These are phyloP conservation scores for Proteles cristata DNA, from an alignment of 2,113 vertebrate species.

Conservation along the genomic window DNA sequence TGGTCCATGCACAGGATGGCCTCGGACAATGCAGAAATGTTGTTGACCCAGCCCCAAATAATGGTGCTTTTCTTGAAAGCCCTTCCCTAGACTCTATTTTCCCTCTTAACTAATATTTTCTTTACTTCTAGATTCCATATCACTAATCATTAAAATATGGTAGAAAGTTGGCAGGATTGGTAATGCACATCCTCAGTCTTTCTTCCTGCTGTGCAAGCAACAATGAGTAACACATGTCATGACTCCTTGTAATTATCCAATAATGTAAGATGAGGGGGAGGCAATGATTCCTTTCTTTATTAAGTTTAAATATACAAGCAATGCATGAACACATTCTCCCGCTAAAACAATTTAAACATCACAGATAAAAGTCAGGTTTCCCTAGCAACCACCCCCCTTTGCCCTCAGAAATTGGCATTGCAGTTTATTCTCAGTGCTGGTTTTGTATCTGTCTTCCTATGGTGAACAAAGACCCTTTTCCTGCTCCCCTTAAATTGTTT, in stretches of 20 bases:
- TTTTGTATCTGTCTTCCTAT: neutral
- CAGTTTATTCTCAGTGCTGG: neutral
- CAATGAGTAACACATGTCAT: neutral
- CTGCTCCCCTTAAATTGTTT: neutral
- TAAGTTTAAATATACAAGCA: slow-evolving; percentile 44
- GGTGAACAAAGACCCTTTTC: neutral
- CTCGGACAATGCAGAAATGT: neutral
- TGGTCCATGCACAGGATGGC: too few species aligned
- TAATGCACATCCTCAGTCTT: neutral
- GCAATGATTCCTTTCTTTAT: neutral
- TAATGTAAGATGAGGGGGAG: neutral
- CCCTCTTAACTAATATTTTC: neutral
- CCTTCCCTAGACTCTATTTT: neutral
- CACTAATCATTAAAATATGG: neutral
- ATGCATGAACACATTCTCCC: slow-evolving; percentile 35
- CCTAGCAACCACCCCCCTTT: neutral
- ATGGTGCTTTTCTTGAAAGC: neutral
- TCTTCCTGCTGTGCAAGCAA: neutral
- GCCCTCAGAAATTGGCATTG: neutral
- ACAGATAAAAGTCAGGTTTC: neutral
- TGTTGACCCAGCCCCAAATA: neutral
- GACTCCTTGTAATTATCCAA: slow-evolving; percentile 39
- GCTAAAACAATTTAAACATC: slow-evolving; percentile 14
- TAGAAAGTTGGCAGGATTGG: neutral
- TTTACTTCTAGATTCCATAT: neutral